Conservation (phyloP, 2,113 vertebrate genomes). For the Toxotes jaculatrix region DNA sequence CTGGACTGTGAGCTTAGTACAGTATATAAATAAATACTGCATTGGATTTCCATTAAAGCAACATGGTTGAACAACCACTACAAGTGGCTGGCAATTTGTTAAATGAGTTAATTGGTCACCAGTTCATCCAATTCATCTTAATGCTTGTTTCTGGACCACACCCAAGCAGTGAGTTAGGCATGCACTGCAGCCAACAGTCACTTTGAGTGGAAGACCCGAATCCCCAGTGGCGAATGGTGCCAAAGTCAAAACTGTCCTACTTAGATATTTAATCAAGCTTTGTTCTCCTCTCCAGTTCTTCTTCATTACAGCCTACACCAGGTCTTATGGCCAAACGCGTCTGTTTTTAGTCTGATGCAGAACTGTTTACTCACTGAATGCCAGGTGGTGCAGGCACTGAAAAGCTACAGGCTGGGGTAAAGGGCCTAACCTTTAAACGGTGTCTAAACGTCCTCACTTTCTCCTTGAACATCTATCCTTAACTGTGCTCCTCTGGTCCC, state of each 20-base stretch:
- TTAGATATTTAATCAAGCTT: constrained; percentile 48
- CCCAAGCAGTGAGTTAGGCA: constrained; percentile 72
- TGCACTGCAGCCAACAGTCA: constrained; percentile 57
- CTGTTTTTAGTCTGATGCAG: constrained; percentile 54
- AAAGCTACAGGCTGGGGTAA: constrained; percentile 64
- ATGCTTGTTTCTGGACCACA: constrained; percentile 78
- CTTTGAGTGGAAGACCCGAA: constrained; percentile 43
- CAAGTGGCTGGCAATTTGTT: constrained; percentile 79
- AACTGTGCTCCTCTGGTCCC: constrained; percentile 69
- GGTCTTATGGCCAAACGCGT: constrained; percentile 22
- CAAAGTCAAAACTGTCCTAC: constrained; percentile 29
- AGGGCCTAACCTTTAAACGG: constrained; percentile 74
- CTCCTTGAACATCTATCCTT: constrained; percentile 81
- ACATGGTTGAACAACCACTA: constrained; percentile 77
- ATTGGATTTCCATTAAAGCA: constrained; percentile 80
- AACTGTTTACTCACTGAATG: constrained; percentile 62
- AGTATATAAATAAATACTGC: constrained; percentile 72
- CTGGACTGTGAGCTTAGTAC: constrained; percentile 50
- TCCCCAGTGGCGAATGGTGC: constrained; percentile 14
- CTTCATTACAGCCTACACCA: constrained; percentile 5
- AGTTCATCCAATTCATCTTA: constrained; percentile 80
- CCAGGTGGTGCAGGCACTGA: constrained; percentile 65
- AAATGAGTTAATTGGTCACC: constrained; percentile 82
- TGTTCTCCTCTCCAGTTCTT: constrained; percentile 11
- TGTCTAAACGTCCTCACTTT: constrained; percentile 68